Base-by-base conservation (phyloP, 37 sponge, comb jelly and placozoan species). In the Mnemiopsis leidyi region DNA sequence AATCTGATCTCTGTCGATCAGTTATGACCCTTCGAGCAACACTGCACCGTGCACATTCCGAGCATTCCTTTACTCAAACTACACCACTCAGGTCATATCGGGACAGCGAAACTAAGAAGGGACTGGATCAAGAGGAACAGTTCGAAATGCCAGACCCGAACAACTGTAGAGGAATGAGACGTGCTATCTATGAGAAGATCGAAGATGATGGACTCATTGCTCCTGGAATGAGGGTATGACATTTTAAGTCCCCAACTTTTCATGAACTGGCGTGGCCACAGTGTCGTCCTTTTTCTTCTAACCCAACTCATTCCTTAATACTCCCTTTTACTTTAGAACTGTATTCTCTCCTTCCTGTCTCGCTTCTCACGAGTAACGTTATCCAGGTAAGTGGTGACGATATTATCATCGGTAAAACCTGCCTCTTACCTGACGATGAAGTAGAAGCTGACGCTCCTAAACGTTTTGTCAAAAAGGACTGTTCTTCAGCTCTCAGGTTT, bases 151-250 rank as follows among this genome's bases (percentile, higher is more conserved):
- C 99, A 20, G 93, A 95, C 3, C 83, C 96, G 23, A 96, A 96
- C 20, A 94, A 93, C 31, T 95, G 95, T 93, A 29, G 76, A 71
- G 99, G 98, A 0, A 97, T 99, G 97, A 94, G 98, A 37, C 95
- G 96, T 94, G 99, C 96, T 24, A 90, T 95, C 37, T 99, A 99
- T 82, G 98, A 97, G 73, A 99, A 99, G 92, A 85, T 99, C 76
- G 99, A 99, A 31, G 98, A 97, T 35, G 99, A 99, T 83, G 99
- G 99, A 9, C 96, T 99, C 82, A 96, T 99, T 18, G 95, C 98
- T 13, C 99, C 99, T 28, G 99, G 99, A 0, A 92, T 95, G 30
- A 96, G 99, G 68, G 90, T 85, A 16, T 23, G 73, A 48, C 13
- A 48, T 13, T 48, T n/a, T n/a, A n/a, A n/a, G n/a, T n/a, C n/a